phyloP scores from a whole-genome alignment of 1,140 invertebrate genomes.

The Drosophila parvula region DNA sequence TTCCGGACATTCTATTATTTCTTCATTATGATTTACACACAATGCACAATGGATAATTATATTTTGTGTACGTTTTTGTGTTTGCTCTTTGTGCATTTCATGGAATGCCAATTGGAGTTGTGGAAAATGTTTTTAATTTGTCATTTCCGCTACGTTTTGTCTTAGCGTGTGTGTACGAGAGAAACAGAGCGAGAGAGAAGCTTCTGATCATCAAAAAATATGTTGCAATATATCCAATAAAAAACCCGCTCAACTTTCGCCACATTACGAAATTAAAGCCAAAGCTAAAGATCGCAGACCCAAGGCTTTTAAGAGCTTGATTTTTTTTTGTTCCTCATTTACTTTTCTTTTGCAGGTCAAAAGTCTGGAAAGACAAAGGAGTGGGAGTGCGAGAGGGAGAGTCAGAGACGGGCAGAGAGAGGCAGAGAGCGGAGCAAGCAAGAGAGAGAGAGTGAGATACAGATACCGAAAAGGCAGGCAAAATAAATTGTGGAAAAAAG shows the following conservation, averaged over 20 bases:
- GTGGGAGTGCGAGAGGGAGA: constrained; percentile 29
- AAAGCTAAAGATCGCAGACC: constrained; percentile 23
- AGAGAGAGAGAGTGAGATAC: constrained; percentile 40
- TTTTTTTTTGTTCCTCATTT: constrained; percentile 28
- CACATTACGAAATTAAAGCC: constrained; percentile 76
- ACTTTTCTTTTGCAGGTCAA: constrained; percentile 70
- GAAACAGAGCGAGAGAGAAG: constrained; percentile 12
- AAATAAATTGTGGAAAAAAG: constrained; percentile 79
- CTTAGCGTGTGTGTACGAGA: constrained; percentile 19
- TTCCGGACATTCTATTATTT: constrained; percentile 1
- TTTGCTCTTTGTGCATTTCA: constrained; percentile 50
- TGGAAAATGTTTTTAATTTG: constrained; percentile 69
- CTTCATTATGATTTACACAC: constrained; percentile 1
- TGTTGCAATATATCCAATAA: constrained; percentile 53
- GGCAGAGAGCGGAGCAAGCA: constrained; percentile 20
- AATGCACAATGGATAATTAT: constrained; percentile 25
- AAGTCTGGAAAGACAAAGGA: constrained; percentile 65
- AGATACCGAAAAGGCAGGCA: constrained; percentile 65
- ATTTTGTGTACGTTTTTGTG: constrained; percentile 6
- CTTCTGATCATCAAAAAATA: constrained; percentile 29
- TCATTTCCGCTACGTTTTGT: constrained; percentile 66
- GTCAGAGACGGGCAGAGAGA: constrained; percentile 8
- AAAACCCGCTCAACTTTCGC: constrained; percentile 62
- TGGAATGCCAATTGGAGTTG: constrained; percentile 59
- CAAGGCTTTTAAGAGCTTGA: constrained; percentile 21